Percentiles rank a stretch among this genome's conserved stretches.
phyloP scores from a whole-genome alignment of 2,113 vertebrate genomes.

The Plotosus lineatus region DNA sequence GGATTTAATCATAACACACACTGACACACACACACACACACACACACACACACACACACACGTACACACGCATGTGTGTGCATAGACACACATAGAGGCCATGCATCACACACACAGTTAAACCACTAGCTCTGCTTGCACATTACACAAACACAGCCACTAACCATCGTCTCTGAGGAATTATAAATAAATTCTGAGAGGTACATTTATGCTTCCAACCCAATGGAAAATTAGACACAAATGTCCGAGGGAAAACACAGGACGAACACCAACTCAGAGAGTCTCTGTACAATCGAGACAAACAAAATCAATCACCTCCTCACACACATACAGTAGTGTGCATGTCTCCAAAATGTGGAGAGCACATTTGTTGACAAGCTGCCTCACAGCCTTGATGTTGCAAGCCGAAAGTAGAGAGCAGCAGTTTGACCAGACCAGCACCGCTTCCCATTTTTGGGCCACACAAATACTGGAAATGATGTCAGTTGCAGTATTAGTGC shows the following conservation, averaged over 20 bases:
- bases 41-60: conserved; percentile 5
- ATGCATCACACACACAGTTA: conserved; percentile 1
- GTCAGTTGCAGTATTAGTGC: conserved; percentile 71
- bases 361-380: conserved; percentile 62
- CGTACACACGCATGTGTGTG: too few species aligned
- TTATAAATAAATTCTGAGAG: conserved; percentile 25
- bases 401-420: conserved; percentile 14
- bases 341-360: conserved; percentile 58
- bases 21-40: conserved; percentile 12
- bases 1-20: conserved; percentile 38
- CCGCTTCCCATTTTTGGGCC: conserved; percentile 52
- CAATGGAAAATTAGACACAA: conserved; percentile 16
- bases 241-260: conserved; percentile 40
- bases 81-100: not conserved
- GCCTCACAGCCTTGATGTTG: conserved; percentile 49
- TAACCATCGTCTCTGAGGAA: conserved; percentile 31
- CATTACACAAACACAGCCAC: conserved; percentile 32
- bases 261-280: conserved; percentile 50
- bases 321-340: conserved; percentile 56
- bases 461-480: conserved; percentile 68
- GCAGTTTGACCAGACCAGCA: conserved; percentile 55
- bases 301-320: conserved; percentile 67
- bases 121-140: conserved; percentile 22
- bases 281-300: conserved; percentile 55
- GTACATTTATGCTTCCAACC: conserved; percentile 13